Conservation (phyloP, 37 sponge, comb jelly and placozoan species). For the Chondrosia reniformis region DNA sequence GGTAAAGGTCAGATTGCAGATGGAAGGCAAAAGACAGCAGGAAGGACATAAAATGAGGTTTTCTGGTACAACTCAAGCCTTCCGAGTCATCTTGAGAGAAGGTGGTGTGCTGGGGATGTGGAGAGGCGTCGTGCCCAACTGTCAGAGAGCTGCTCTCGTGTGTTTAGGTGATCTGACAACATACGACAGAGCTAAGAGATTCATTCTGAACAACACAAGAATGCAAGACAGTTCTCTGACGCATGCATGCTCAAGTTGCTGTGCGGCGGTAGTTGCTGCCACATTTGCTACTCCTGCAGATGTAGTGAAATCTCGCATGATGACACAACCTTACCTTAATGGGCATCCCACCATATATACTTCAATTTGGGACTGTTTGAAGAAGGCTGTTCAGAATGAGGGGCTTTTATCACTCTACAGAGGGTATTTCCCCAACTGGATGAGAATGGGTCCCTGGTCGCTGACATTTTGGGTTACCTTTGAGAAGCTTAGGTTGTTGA, state of each 20-base stretch:
- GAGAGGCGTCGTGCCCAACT: constrained; percentile 87
- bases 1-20: constrained; percentile 78
- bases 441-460: constrained; percentile 93
- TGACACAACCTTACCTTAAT: constrained; percentile 84
- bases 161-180: constrained; percentile 87
- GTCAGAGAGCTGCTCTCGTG: constrained; percentile 79
- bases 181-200: constrained; percentile 74
- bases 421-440: constrained; percentile 86
- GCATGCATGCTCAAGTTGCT: constrained; percentile 41
- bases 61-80: constrained; percentile 62
- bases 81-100: constrained; percentile 45
- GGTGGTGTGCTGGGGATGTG: constrained; percentile 73
- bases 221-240: constrained; percentile 57
- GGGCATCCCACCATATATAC: not conserved
- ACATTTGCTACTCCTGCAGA: constrained; percentile 74
- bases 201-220: constrained; percentile 46
- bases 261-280: constrained; percentile 70
- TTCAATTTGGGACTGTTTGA: not conserved
- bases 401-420: constrained; percentile 77
- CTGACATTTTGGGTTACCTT: constrained; percentile 88
- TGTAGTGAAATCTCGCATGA: constrained; percentile 86
- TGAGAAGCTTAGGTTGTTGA: constrained; percentile 69
- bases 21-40: constrained; percentile 73
- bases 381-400: constrained; percentile 74
- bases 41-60: constrained; percentile 67